These are phyloP conservation scores for Lampris megalopsis DNA, from an alignment of 2,113 vertebrate species.

Conservation along the genomic window DNA sequence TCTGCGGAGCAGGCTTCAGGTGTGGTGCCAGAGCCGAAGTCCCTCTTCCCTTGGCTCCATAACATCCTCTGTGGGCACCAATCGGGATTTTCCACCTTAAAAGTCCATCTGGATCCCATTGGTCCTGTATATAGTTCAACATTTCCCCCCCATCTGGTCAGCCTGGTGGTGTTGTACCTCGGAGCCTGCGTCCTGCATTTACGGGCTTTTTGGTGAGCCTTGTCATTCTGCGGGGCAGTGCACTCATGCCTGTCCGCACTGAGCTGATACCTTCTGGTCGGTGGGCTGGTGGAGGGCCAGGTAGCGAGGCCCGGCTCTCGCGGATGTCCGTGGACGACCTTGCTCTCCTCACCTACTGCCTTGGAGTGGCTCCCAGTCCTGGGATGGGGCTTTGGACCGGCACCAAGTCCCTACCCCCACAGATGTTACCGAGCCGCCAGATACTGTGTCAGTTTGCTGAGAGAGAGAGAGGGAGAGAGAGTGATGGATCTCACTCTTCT, in stretches of 20 bases:
- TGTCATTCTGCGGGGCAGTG: slow-evolving; percentile 76
- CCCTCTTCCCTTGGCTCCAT: slow-evolving; percentile 11
- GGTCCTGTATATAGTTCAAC: slow-evolving; percentile 47
- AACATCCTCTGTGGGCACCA: slow-evolving; percentile 45
- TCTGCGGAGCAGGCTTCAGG: too few relatives aligned
- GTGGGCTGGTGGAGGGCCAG: slow-evolving; percentile 70
- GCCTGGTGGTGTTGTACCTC: slow-evolving; percentile 64
- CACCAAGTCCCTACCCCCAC: slow-evolving; percentile 85
- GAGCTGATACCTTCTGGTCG: slow-evolving; percentile 69
- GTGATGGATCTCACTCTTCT: slow-evolving; percentile 74
- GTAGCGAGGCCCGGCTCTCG: slow-evolving; percentile 76
- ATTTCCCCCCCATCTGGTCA: slow-evolving; percentile 65
- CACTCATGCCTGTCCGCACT: slow-evolving; percentile 75
- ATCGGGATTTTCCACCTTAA: slow-evolving; percentile 55
- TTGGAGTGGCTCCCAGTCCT: slow-evolving; percentile 86
- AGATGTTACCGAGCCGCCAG: slow-evolving; percentile 84
- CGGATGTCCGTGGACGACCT: slow-evolving; percentile 86
- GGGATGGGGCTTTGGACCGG: slow-evolving; percentile 84
- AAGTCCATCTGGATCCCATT: slow-evolving; percentile 66
- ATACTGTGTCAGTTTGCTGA: slow-evolving; percentile 82
- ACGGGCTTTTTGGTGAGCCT: slow-evolving; percentile 81
- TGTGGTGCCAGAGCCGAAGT: slow-evolving; percentile 21
- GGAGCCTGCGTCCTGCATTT: slow-evolving; percentile 81
- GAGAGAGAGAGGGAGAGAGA: slow-evolving; percentile 54
- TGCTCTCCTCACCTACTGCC: slow-evolving; percentile 85